Evolutionary conservation across 2,888 invertebrate species (phyloP).

Genomic region (Archips crataeganus): DNA sequence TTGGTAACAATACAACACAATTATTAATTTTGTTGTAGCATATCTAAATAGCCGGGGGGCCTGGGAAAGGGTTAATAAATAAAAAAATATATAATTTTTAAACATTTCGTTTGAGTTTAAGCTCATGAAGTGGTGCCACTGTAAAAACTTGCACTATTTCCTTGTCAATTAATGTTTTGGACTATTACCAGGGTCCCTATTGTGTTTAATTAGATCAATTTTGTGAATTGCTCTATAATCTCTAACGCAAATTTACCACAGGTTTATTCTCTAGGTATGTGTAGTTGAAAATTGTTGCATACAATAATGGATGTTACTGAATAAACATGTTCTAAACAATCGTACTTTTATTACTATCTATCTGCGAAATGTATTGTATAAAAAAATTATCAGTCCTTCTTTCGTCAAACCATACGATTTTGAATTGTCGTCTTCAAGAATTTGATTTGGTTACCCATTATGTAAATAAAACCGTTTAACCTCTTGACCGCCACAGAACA

Average conservation of each 20-base stretch:
- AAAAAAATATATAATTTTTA: no score
- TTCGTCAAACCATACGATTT: neutral
- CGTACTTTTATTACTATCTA: conserved; percentile 38
- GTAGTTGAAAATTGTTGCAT: conserved; percentile 74
- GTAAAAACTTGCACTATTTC: conserved; percentile 11
- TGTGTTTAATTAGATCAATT: conserved; percentile 36
- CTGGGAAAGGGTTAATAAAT: no score
- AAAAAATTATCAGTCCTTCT: no score
- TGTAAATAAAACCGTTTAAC: no score
- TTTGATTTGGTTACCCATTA: no score
- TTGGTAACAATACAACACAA: no score
- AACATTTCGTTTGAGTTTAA: neutral
- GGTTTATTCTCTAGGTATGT: conserved; percentile 47
- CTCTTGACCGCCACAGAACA: no score
- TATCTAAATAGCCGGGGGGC: no score
- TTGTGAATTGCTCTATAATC: conserved; percentile 31
- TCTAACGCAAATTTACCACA: conserved; percentile 23
- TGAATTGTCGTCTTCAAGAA: no score
- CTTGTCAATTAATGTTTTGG: conserved; percentile 32
- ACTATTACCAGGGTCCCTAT: conserved; percentile 23
- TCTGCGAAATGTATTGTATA: no score
- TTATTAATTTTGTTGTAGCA: no score
- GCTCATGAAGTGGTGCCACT: neutral
- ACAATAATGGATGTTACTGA: conserved; percentile 80
- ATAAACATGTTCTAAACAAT: conserved; percentile 77